Conservation (phyloP, 2,113 vertebrate genomes). For the Alouatta palliata region DNA sequence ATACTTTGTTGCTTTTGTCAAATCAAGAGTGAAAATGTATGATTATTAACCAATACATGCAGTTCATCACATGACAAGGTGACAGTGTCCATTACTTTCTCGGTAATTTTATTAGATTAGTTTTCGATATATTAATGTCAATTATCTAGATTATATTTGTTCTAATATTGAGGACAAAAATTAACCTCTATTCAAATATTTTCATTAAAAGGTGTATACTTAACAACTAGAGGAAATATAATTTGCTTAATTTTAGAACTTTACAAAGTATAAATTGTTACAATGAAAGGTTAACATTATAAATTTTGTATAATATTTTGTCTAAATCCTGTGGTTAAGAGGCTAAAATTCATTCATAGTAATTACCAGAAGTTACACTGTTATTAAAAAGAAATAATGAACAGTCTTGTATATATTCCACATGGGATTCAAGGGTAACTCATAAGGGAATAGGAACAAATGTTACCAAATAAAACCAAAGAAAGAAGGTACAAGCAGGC, state of each 20-base stretch:
- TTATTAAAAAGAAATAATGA: constrained; percentile 17
- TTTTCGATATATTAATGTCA: background rate
- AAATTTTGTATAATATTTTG: constrained; percentile 10
- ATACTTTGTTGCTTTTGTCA: constrained; percentile 43
- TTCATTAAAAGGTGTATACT: constrained; percentile 1
- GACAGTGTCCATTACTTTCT: background rate
- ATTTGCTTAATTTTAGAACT: background rate
- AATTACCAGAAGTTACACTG: background rate
- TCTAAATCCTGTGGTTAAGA: background rate
- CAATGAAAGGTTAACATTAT: background rate
- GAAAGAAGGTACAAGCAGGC: constrained; percentile 1
- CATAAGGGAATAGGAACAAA: background rate
- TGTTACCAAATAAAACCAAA: background rate
- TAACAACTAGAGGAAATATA: constrained; percentile 36
- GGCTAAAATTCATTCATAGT: background rate
- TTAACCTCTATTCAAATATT: background rate
- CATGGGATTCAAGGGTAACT: background rate
- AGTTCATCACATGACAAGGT: background rate
- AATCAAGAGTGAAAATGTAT: constrained; percentile 36
- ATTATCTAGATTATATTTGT: constrained; percentile 12
- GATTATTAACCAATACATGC: background rate
- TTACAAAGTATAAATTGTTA: background rate
- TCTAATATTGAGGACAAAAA: constrained; percentile 10
- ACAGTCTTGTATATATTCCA: background rate
- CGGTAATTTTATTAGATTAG: background rate